A percentile compares a stretch with the other conserved stretches of the same genome.
Conservation (phyloP, 2,113 vertebrate genomes). For the Rhizomys pruinosus region DNA sequence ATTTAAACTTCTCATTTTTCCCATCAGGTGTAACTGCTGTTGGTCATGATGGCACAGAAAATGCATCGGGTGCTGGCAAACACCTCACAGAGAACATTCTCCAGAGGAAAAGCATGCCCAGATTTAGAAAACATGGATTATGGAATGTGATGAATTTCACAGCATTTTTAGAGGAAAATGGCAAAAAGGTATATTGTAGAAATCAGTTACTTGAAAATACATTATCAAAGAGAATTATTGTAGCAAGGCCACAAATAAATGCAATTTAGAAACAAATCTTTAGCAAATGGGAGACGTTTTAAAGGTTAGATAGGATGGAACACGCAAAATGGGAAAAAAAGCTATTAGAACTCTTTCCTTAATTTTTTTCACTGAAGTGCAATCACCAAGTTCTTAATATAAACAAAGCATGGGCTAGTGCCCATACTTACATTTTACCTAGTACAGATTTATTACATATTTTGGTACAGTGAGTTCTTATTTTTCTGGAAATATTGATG, state of each 20-base stretch:
- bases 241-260: neutral
- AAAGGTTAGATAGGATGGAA: neutral
- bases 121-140: neutral
- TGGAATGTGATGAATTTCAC: neutral
- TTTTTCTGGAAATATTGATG: neutral
- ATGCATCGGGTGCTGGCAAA: neutral
- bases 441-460: neutral
- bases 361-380: neutral
- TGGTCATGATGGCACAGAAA: neutral
- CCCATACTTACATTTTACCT: neutral
- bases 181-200: neutral
- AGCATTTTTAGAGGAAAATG: neutral
- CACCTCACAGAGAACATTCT: neutral
- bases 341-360: neutral
- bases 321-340: neutral
- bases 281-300: neutral
- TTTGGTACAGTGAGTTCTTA: neutral
- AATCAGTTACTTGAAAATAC: neutral
- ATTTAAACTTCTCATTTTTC: conserved; percentile 14
- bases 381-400: neutral
- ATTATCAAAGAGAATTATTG: neutral
- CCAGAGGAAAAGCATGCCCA: neutral
- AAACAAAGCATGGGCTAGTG: neutral
- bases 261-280: neutral
- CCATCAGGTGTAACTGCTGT: neutral